Evolutionary conservation across 2,797 vertebrate species (phyloP).

Genomic region (Odontamblyopus lacepedii): DNA sequence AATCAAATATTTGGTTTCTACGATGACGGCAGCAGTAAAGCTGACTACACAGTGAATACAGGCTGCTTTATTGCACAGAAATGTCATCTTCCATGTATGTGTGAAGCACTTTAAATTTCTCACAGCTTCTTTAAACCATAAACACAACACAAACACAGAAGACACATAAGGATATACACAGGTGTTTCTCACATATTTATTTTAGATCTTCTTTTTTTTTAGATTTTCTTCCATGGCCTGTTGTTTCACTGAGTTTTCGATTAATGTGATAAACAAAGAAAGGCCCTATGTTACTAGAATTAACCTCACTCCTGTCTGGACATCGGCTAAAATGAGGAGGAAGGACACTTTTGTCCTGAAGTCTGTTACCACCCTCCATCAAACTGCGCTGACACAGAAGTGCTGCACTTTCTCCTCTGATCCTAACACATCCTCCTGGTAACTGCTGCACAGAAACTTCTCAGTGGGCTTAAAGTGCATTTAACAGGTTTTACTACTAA

Average conservation of each 20-base stretch:
- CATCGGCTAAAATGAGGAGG: too few species aligned
- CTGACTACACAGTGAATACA: background rate
- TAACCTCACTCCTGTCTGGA: too few species aligned
- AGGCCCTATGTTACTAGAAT: too few species aligned
- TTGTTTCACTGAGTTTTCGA: background rate
- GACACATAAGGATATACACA: background rate
- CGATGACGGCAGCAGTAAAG: background rate
- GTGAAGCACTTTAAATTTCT: background rate
- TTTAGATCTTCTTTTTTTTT: background rate
- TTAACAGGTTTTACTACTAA: too few species aligned
- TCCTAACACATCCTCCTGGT: too few species aligned
- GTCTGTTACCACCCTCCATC: too few species aligned
- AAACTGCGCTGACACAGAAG: too few species aligned
- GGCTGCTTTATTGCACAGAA: background rate
- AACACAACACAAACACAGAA: background rate
- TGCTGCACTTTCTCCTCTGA: too few species aligned
- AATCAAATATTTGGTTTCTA: background rate
- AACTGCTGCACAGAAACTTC: too few species aligned
- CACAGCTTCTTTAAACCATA: background rate
- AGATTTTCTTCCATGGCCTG: background rate
- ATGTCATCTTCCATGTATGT: background rate
- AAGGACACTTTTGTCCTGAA: too few species aligned
- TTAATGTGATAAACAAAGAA: background rate
- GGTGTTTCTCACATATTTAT: background rate
- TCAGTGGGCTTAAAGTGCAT: too few species aligned